Evolutionary conservation across 2,888 invertebrate genomes (phyloP), one percentile per base, ranked within the genome.

Genomic region (Heliconius cydno): DNA sequence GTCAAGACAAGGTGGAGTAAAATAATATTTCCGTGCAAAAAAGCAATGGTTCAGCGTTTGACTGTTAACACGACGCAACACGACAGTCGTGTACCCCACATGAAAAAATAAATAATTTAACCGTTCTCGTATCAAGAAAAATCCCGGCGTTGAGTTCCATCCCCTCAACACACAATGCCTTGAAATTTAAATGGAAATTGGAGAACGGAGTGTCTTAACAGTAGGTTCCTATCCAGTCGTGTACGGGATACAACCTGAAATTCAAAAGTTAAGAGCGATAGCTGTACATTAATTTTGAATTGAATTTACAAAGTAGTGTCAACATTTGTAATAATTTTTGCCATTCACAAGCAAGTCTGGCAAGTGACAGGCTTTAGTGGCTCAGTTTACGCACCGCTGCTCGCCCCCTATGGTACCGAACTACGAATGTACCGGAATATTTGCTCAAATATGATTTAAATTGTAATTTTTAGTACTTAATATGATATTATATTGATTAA

Each of bases 381-480:
- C 81, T 87, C 86, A 85, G 86, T 86, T 86, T 82, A 84, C 85
- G 86, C 87, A 81, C 78, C 83, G 86, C 79, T 83, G 83, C 71
- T 63, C 72, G 79, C 79, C 46, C 34, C 75, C 63, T 30, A 70
- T 60, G 60, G 13, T 15, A 60, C 34, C 7, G 7, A 46, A 30
- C 66, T 72, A 72, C 60, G 76, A 66, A 79, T 46, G 30, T 77
- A 72, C n/a, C n/a, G 57, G 57, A 41, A 7, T 41, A 70, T 25
- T 60, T 34, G 22, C 67, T 67, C 67, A 10, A 60, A 70, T 25
- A 25, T 41, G 1, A 7, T 41, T 70, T 19, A 9, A 41, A 70
- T 25, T 70, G 25, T 70, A 3, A 38, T 25, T 70, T 70, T 28
- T 46, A 67, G 22, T 34, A 15, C 4, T 65, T 65, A 15, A 28